Evolutionary conservation across 1,140 invertebrate species (phyloP), one percentile per base, ranked within the genome.

Genomic region (Drosophila micromelanica): DNA sequence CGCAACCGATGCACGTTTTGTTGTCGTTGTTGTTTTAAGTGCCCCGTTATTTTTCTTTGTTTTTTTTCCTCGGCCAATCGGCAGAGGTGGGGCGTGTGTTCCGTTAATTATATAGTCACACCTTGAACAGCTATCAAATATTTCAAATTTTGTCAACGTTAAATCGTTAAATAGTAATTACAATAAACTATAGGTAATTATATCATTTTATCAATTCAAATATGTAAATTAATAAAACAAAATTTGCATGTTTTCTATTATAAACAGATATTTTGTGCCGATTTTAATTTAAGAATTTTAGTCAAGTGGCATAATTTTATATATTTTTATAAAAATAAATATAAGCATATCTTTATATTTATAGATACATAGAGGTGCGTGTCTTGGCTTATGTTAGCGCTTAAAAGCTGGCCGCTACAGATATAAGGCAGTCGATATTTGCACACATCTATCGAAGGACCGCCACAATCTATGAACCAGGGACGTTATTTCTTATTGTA

Each of bases 41-140:
- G 68, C 52, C 48, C 64, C 54, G 61, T 79, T 65, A 49, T 38
- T 49, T 76, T 69, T 35, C 60, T 74, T 89, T 82, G 68, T 82
- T 67, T 65, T 60, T 60, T 4, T 20, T 49, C 60, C 37, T 8
- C 67, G 64, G 48, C 82, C 82, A 86, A 87, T 86, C 67, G 46
- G 20, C 38, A 13, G 8, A 1, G 7, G n/a, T 13, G 49, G 54
- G 61, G 37, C 38, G 67, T 56, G 30, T n/a, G 23, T 15, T 23
- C 20, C 3, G 12, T 35, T 35, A 13, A 38, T 17, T 38, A 49
- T 49, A 42, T 8, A 32, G 48, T 15, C 3, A 9, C 9, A 57
- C 38, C 38, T 13, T 40, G 9, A 15, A 43, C 20, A 42, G 5
- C 17, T 20, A 7, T 32, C 32, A 35, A n/a, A 13, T 40, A 40